Percentiles rank a stretch among this genome's conserved stretches.
phyloP scores from a whole-genome alignment of 2,888 invertebrate species.

The Netelia virgata region DNA sequence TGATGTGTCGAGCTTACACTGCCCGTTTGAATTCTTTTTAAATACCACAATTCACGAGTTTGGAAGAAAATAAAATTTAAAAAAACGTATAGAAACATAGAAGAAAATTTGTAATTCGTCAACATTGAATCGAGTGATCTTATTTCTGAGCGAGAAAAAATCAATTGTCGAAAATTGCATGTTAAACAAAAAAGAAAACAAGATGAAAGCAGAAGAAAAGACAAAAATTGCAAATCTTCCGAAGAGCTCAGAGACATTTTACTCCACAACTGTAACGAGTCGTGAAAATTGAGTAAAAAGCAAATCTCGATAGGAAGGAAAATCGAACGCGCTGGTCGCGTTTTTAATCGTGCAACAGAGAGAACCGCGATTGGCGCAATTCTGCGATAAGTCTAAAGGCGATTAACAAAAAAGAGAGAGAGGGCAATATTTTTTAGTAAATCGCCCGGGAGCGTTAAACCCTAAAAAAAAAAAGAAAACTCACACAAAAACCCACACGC shows the following conservation, averaged over 20 bases:
- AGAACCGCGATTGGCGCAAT: conserved; percentile 21
- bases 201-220: too few relatives aligned
- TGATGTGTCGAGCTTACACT: conserved; percentile 78
- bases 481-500: background rate
- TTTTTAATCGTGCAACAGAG: conserved; percentile 55
- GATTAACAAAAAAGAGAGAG: conserved; percentile 63
- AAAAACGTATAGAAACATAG: background rate
- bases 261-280: background rate
- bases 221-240: background rate
- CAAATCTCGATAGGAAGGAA: conserved; percentile 53
- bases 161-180: conserved; percentile 12
- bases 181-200: conserved; percentile 18
- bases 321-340: conserved; percentile 75
- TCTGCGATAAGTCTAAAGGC: conserved; percentile 20
- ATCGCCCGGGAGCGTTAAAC: conserved; percentile 66
- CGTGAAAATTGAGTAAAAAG: conserved; percentile 1
- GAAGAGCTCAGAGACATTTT: conserved; percentile 25
- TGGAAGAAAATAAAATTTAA: conserved; percentile 20
- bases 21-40: conserved; percentile 77
- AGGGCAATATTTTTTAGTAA: conserved; percentile 70
- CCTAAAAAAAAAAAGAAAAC: conserved; percentile 7
- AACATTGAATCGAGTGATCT: conserved; percentile 25
- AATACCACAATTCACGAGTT: conserved; percentile 64
- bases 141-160: conserved; percentile 13
- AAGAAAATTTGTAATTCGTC: conserved; percentile 12